phyloP scores from a whole-genome alignment of 1,140 invertebrate species.

The Micrasema minimum region DNA sequence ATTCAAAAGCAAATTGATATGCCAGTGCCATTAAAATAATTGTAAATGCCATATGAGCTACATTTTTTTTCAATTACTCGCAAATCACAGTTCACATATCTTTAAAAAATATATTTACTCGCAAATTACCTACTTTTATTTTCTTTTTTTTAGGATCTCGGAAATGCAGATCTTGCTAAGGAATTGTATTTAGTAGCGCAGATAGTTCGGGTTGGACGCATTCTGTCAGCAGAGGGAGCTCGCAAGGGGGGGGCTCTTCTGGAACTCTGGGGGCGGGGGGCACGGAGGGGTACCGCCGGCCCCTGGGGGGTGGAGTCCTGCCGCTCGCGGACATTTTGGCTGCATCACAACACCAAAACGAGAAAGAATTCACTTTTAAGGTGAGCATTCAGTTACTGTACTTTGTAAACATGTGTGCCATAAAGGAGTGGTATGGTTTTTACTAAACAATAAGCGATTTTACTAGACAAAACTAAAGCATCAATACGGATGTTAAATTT shows the following conservation, averaged over 20 bases:
- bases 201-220: constrained; percentile 87
- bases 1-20: too few relatives aligned
- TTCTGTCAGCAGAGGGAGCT: constrained; percentile 82
- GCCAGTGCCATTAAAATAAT: too few relatives aligned
- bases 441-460: too few relatives aligned
- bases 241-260: constrained; percentile 68
- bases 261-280: constrained; percentile 57
- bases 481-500: too few relatives aligned
- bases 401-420: neutral
- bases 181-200: constrained; percentile 90
- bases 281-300: constrained; percentile 69
- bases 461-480: too few relatives aligned
- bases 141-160: constrained; percentile 68
- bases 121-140: too few relatives aligned
- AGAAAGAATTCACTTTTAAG: constrained; percentile 79
- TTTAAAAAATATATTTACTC: too few relatives aligned
- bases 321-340: constrained; percentile 71
- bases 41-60: too few relatives aligned
- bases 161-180: constrained; percentile 81
- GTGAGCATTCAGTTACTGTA: constrained; percentile 55
- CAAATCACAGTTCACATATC: too few relatives aligned
- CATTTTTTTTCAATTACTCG: too few relatives aligned
- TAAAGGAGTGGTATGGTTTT: neutral
- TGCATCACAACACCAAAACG: constrained; percentile 70
- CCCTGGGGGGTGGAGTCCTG: constrained; percentile 86